Evolutionary conservation across 2,888 invertebrate genomes (phyloP).

Genomic region (Nomada fabriciana): DNA sequence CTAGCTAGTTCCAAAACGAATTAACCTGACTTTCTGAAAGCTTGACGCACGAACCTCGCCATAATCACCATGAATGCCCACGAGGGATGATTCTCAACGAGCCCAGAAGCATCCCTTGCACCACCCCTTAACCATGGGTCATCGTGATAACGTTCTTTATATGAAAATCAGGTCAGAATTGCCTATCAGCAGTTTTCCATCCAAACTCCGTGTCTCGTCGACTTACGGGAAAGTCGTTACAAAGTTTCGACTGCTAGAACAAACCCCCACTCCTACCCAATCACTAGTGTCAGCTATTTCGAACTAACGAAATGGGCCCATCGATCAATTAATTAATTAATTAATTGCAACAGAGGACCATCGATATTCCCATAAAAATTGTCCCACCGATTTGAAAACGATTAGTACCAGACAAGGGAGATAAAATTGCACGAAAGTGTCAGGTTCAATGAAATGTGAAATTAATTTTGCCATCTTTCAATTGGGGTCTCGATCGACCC

Average conservation of each 20-base stretch:
- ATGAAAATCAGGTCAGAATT: not conserved
- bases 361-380: no score
- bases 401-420: no score
- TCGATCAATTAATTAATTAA: conserved; percentile 29
- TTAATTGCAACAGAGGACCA: no score
- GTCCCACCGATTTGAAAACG: no score
- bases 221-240: not conserved
- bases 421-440: no score
- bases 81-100: not conserved
- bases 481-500: no score
- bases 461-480: no score
- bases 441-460: no score
- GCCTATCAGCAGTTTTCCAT: not conserved
- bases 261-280: conserved; percentile 1
- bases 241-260: not conserved
- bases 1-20: not conserved
- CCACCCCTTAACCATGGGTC: not conserved
- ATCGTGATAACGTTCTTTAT: not conserved
- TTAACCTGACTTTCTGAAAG: not conserved
- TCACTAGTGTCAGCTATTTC: not conserved
- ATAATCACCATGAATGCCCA: not conserved
- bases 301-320: not conserved
- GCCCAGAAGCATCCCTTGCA: no score
- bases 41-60: not conserved
- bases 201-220: not conserved